Evolutionary conservation across 2,797 vertebrate genomes (phyloP).

Genomic region (Sebastes dallii): DNA sequence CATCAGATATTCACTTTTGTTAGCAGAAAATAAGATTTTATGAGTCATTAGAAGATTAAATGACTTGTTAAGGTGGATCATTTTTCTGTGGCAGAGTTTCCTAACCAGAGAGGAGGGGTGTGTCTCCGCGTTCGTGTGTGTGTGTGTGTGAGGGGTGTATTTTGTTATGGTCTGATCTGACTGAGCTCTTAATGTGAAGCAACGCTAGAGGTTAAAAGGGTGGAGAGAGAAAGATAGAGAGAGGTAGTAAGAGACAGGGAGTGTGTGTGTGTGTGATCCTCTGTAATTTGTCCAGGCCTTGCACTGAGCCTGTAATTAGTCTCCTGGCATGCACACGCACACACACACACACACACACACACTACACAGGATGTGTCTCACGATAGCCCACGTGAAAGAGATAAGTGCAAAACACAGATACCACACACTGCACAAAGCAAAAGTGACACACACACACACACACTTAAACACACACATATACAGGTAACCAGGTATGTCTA

Average conservation of each 20-base stretch:
- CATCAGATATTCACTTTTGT: slow-evolving; percentile 24
- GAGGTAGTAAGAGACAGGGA: slow-evolving; percentile 21
- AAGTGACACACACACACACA: slow-evolving; percentile 46
- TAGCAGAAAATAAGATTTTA: slow-evolving; percentile 16
- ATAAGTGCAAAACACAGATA: slow-evolving; percentile 47
- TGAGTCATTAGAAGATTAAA: slow-evolving; percentile 4
- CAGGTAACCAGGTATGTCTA: slow-evolving; percentile 25
- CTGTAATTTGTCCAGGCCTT: slow-evolving; percentile 76
- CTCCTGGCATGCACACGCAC: slow-evolving; percentile 39
- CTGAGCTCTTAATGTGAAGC: slow-evolving; percentile 43
- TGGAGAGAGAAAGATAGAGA: slow-evolving; percentile 46
- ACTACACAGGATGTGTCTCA: slow-evolving; percentile 50
- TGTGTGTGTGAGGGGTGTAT: slow-evolving; percentile 9
- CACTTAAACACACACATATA: slow-evolving; percentile 3
- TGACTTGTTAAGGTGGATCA: not conserved
- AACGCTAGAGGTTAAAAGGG: slow-evolving; percentile 50
- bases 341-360: slow-evolving; percentile 29
- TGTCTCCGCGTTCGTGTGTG: not conserved
- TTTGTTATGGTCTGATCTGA: slow-evolving; percentile 49
- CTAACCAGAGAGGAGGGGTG: slow-evolving; percentile 11
- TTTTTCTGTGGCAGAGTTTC: slow-evolving; percentile 24
- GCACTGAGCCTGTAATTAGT: slow-evolving; percentile 71
- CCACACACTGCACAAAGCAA: slow-evolving; percentile 38
- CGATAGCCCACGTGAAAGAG: slow-evolving; percentile 46
- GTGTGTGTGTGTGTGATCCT: slow-evolving; percentile 53